Percentiles rank a stretch among this genome's conserved stretches.
These are phyloP conservation scores for Gastrophryne carolinensis DNA, from an alignment of 2,797 vertebrate species.

Conservation along the genomic window DNA sequence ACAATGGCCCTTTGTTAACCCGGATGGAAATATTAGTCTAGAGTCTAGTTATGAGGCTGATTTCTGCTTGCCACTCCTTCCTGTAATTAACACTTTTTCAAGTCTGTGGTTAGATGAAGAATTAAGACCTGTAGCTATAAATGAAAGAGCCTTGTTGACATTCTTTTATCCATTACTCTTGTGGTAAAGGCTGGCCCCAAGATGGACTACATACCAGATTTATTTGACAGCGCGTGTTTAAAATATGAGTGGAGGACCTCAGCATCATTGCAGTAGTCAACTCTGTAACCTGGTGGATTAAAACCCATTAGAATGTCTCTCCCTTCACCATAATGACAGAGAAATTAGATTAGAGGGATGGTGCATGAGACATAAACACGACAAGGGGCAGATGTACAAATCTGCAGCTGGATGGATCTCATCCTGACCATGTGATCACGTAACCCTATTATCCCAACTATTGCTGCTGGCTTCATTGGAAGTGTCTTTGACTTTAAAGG, in stretches of 20 bases:
- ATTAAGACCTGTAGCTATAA: accelerated
- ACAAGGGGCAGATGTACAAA: background rate
- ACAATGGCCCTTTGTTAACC: background rate
- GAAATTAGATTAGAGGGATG: slow-evolving; percentile 30
- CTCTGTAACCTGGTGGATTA: slow-evolving; percentile 13
- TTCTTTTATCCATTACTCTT: background rate
- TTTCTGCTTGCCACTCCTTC: background rate
- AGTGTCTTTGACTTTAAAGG: background rate
- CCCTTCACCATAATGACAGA: slow-evolving; percentile 11
- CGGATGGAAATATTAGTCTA: background rate
- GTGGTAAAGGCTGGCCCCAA: background rate
- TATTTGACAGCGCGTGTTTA: slow-evolving; percentile 44
- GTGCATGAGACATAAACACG: background rate
- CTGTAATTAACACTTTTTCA: background rate
- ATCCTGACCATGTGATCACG: slow-evolving; percentile 24
- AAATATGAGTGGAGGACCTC: background rate
- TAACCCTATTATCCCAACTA: slow-evolving; percentile 20
- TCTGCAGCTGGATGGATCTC: slow-evolving; percentile 1
- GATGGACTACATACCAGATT: slow-evolving; percentile 21
- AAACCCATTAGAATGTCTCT: background rate
- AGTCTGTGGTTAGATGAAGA: background rate
- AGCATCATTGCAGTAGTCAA: slow-evolving; percentile 1
- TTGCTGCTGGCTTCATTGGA: background rate
- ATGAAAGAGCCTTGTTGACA: background rate
- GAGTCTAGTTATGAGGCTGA: background rate